These are phyloP conservation scores for Popillia japonica DNA, from an alignment of 1,140 invertebrate species.

Conservation along the genomic window DNA sequence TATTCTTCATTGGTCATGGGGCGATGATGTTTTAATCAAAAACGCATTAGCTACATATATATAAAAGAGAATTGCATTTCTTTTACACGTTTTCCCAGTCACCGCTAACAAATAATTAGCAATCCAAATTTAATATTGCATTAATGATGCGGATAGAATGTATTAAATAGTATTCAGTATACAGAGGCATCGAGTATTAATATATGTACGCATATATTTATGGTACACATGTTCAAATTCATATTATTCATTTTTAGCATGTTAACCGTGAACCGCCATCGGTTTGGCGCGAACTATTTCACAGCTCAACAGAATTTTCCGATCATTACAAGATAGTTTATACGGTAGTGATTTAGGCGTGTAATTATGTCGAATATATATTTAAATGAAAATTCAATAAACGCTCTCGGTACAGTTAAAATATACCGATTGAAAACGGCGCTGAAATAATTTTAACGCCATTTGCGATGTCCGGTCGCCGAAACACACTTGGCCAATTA, in stretches of 20 bases:
- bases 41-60: too few species aligned
- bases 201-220: conserved; percentile 6
- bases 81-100: too few species aligned
- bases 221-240: conserved; percentile 8
- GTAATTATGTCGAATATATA: conserved; percentile 34
- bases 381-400: conserved; percentile 39
- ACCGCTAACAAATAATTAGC: conserved; percentile 12
- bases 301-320: conserved; percentile 31
- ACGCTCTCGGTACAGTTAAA: conserved; percentile 30
- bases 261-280: background rate
- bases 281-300: background rate
- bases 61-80: too few species aligned
- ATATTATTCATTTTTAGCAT: conserved; percentile 16
- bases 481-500: conserved; percentile 38
- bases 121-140: conserved; percentile 2
- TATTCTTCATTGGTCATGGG: too few species aligned
- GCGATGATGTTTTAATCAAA: too few species aligned
- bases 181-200: background rate
- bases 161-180: background rate
- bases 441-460: conserved; percentile 36
- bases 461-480: conserved; percentile 29
- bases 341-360: conserved; percentile 20
- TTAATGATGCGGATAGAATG: background rate
- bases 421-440: conserved; percentile 28
- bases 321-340: conserved; percentile 26